Conservation (phyloP, 2,113 vertebrate species). For the Hoplias malabaricus region DNA sequence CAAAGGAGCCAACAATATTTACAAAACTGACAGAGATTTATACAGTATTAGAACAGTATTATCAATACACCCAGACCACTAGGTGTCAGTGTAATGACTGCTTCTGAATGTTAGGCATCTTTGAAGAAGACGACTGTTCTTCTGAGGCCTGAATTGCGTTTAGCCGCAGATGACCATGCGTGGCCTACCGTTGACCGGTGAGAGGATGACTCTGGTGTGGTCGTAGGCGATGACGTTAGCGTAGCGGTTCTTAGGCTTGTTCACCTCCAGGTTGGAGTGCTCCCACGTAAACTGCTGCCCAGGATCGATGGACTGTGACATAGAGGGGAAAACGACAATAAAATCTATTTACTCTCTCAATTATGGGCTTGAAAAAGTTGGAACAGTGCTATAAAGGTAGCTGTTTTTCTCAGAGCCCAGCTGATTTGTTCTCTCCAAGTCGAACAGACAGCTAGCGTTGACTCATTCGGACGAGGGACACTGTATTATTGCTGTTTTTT, state of each 20-base stretch:
- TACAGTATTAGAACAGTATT: no score
- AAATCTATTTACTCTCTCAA: slow-evolving; percentile 5
- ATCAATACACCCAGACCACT: no score
- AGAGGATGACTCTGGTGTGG: slow-evolving; percentile 91
- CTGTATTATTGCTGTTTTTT: background rate
- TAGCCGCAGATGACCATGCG: background rate
- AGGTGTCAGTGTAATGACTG: no score
- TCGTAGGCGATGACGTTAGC: slow-evolving; percentile 97
- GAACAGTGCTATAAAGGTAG: background rate
- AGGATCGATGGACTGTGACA: slow-evolving; percentile 86
- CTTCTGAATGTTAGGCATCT: no score
- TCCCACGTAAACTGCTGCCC: slow-evolving; percentile 99
- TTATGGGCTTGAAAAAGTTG: background rate
- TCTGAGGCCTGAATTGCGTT: no score
- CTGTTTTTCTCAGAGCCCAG: background rate
- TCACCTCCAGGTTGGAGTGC: slow-evolving; percentile 95
- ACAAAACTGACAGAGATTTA: no score
- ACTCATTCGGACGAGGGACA: background rate
- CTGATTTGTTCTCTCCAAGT: background rate
- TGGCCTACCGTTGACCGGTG: slow-evolving; percentile 84
- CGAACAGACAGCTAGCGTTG: background rate
- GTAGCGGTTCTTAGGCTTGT: slow-evolving; percentile 97
- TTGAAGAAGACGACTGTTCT: no score
- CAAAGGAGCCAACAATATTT: no score
- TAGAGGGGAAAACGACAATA: background rate